A percentile compares a stretch with the other conserved stretches of the same genome.
phyloP scores from a whole-genome alignment of 2,888 invertebrate species.

The Pristionchus fissidentatus region DNA sequence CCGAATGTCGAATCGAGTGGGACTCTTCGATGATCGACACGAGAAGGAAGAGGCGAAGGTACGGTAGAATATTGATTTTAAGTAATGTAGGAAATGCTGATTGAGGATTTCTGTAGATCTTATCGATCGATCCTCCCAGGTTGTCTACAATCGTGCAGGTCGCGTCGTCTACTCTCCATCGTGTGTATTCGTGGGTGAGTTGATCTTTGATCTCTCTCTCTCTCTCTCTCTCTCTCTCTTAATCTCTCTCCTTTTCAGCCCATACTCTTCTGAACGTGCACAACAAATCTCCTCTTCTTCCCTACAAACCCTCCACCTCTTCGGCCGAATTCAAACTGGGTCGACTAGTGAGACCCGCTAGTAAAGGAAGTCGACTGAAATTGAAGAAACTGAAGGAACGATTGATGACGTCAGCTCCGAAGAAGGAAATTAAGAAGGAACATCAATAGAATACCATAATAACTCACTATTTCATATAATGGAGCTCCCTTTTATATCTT shows the following conservation, averaged over 20 bases:
- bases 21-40: constrained; percentile 38
- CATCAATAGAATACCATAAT: not conserved
- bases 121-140: not conserved
- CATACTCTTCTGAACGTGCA: constrained; percentile 54
- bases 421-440: constrained; percentile 37
- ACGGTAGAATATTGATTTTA: not conserved
- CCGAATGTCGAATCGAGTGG: constrained; percentile 44
- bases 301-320: constrained; percentile 1
- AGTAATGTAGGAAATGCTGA: not conserved
- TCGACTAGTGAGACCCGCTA: constrained; percentile 36
- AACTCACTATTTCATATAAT: constrained; percentile 12
- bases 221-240: not conserved
- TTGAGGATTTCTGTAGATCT: not conserved
- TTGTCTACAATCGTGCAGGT: constrained; percentile 38
- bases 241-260: constrained; percentile 50
- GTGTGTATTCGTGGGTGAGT: constrained; percentile 34
- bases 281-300: constrained; percentile 51
- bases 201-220: not conserved
- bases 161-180: constrained; percentile 38
- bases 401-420: not conserved
- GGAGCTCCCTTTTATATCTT: not conserved
- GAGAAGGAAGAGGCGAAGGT: constrained; percentile 37
- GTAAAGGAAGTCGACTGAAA: constrained; percentile 38
- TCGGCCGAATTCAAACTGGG: constrained; percentile 35
- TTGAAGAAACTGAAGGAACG: constrained; percentile 39